A percentile compares a stretch with the other conserved stretches of the same genome.
Evolutionary conservation across 2,888 invertebrate genomes (phyloP).

Genomic region (Fabriciana adippe): DNA sequence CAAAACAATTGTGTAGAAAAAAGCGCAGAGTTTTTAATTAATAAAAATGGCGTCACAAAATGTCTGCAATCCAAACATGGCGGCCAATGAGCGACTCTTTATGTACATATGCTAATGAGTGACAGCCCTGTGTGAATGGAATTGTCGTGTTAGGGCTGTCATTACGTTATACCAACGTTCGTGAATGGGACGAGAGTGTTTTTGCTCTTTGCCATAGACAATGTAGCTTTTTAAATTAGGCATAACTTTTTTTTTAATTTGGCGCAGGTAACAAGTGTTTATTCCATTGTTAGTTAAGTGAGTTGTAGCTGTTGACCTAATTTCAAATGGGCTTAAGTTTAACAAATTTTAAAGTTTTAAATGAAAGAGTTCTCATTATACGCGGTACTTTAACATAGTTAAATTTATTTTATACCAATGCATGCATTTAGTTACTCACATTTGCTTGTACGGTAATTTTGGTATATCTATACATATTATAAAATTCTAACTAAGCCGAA

Average conservation of each 20-base stretch:
- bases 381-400: too few relatives aligned
- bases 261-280: constrained; percentile 18
- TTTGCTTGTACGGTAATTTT: too few relatives aligned
- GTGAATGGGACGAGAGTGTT: constrained; percentile 54
- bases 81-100: constrained; percentile 67
- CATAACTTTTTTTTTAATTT: constrained; percentile 39
- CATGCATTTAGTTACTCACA: too few relatives aligned
- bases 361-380: constrained; percentile 5
- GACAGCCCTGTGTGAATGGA: constrained; percentile 76
- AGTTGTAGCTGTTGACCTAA: constrained; percentile 12
- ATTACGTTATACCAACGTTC: constrained; percentile 63
- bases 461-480: too few relatives aligned
- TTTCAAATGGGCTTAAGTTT: constrained; percentile 11
- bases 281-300: constrained; percentile 14
- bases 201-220: constrained; percentile 51
- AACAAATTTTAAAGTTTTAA: constrained; percentile 14
- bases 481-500: too few relatives aligned
- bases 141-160: constrained; percentile 79
- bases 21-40: constrained; percentile 66
- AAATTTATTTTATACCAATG: too few relatives aligned
- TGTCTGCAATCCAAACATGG: constrained; percentile 69
- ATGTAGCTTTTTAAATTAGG: constrained; percentile 43
- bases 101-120: constrained; percentile 79
- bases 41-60: constrained; percentile 71
- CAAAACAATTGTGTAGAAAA: constrained; percentile 56